Percentiles rank a stretch among this genome's conserved stretches.
These are phyloP conservation scores for Rhipidura dahli DNA, from an alignment of 2,113 vertebrate species.

Conservation along the genomic window DNA sequence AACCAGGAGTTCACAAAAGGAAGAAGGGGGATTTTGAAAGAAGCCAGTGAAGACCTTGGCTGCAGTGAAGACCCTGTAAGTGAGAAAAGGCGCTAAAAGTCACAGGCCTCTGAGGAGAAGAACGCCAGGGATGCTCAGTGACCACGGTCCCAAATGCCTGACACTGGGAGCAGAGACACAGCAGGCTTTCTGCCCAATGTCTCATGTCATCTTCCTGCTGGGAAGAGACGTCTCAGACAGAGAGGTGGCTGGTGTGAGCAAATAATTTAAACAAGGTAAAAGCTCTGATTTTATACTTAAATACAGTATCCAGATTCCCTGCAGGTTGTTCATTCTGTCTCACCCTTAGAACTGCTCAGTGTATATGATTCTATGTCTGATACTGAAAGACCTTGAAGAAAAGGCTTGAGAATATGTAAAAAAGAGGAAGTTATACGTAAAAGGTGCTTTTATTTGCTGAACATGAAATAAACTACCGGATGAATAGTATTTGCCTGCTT, in stretches of 20 bases:
- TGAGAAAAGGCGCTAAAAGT: neutral
- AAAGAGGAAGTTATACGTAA: neutral
- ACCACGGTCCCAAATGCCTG: neutral
- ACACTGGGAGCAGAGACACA: neutral
- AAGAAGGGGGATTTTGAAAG: neutral
- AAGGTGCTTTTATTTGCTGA: neutral
- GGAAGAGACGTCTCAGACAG: fast-evolving
- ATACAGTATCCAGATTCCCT: neutral
- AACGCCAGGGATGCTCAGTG: fast-evolving
- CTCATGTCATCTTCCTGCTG: neutral
- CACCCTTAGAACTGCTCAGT: neutral
- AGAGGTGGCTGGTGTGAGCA: neutral
- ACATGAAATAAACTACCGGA: neutral
- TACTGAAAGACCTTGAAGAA: neutral
- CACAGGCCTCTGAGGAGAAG: neutral
- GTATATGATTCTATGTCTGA: neutral
- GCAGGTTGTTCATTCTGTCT: neutral
- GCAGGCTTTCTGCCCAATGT: neutral
- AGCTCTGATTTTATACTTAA: neutral
- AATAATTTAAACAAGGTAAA: neutral
- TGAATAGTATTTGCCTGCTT: neutral
- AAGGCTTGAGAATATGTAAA: neutral
- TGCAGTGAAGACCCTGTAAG: neutral
- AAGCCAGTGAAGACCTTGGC: neutral
- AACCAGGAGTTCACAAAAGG: neutral